A percentile compares a stretch with the other conserved stretches of the same genome.
Evolutionary conservation across 2,888 invertebrate genomes (phyloP).

Genomic region (Geotrupes spiniger): DNA sequence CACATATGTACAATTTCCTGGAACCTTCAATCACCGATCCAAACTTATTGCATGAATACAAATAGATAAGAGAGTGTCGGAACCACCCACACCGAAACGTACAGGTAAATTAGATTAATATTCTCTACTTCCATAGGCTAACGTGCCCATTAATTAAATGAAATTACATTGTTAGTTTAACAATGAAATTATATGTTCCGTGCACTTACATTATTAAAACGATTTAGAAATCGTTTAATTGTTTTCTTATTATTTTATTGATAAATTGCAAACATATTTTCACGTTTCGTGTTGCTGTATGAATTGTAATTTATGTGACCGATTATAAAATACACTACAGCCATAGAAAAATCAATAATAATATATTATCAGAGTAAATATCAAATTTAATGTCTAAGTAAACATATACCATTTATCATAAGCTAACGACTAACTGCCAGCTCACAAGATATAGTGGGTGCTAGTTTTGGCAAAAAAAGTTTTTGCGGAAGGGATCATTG

Average conservation of each 20-base stretch:
- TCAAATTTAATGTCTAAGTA: too few relatives aligned
- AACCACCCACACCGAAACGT: conserved; percentile 16
- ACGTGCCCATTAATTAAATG: conserved; percentile 8
- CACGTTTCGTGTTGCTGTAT: neutral
- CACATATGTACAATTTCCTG: conserved; percentile 26
- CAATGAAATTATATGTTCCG: conserved; percentile 7
- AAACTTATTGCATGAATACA: conserved; percentile 28
- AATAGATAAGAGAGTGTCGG: conserved; percentile 17
- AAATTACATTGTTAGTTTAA: conserved; percentile 4
- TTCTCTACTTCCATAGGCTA: conserved; percentile 5
- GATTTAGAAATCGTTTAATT: conserved; percentile 7
- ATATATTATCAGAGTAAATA: too few relatives aligned
- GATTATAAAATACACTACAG: too few relatives aligned
- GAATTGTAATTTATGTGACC: too few relatives aligned
- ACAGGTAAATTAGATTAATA: conserved; percentile 10
- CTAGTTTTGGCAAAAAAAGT: too few relatives aligned
- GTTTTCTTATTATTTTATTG: conserved; percentile 1
- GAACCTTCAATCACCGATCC: conserved; percentile 26
- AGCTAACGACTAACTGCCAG: too few relatives aligned
- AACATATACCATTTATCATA: too few relatives aligned
- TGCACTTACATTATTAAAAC: conserved; percentile 5
- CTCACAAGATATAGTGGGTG: too few relatives aligned
- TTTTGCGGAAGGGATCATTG: too few relatives aligned
- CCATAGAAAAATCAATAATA: too few relatives aligned
- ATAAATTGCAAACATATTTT: neutral